Conservation (phyloP, 2,888 invertebrate genomes). For the Cataglyphis livida region DNA sequence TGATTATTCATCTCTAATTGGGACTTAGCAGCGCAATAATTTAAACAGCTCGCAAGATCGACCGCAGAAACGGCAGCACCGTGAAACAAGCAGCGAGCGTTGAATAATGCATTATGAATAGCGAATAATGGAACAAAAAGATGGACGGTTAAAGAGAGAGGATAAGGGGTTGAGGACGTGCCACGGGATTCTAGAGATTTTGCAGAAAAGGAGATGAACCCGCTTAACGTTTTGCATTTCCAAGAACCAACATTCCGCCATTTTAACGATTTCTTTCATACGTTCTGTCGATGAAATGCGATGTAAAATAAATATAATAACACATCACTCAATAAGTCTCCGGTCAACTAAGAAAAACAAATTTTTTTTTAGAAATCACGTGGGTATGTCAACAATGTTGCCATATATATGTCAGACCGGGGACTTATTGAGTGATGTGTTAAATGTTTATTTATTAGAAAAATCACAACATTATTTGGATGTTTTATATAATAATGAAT, state of each 20-base stretch:
- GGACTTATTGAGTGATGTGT: too few relatives aligned
- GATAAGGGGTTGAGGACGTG: slow-evolving; percentile 22
- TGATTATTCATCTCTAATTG: slow-evolving; percentile 45
- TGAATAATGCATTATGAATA: slow-evolving; percentile 64
- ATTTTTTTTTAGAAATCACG: too few relatives aligned
- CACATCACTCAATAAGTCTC: too few relatives aligned
- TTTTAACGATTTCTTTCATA: slow-evolving; percentile 30
- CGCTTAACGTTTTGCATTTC: slow-evolving; percentile 37
- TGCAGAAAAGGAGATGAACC: slow-evolving; percentile 13
- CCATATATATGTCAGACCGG: too few relatives aligned
- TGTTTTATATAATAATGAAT: neutral
- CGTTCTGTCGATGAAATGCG: slow-evolving; percentile 2
- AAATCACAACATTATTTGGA: neutral
- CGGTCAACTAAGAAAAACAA: too few relatives aligned
- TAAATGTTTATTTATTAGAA: neutral
- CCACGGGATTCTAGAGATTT: slow-evolving; percentile 38
- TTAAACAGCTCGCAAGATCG: slow-evolving; percentile 48
- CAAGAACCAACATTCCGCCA: slow-evolving; percentile 7
- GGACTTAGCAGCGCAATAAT: slow-evolving; percentile 46
- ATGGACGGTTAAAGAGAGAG: slow-evolving; percentile 32
- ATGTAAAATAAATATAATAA: neutral
- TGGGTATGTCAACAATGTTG: too few relatives aligned
- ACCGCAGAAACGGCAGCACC: slow-evolving; percentile 44
- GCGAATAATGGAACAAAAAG: slow-evolving; percentile 57
- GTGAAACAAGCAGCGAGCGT: slow-evolving; percentile 53